phyloP scores from a whole-genome alignment of 1,140 invertebrate genomes.

The Trichomalopsis sarcophagae region DNA sequence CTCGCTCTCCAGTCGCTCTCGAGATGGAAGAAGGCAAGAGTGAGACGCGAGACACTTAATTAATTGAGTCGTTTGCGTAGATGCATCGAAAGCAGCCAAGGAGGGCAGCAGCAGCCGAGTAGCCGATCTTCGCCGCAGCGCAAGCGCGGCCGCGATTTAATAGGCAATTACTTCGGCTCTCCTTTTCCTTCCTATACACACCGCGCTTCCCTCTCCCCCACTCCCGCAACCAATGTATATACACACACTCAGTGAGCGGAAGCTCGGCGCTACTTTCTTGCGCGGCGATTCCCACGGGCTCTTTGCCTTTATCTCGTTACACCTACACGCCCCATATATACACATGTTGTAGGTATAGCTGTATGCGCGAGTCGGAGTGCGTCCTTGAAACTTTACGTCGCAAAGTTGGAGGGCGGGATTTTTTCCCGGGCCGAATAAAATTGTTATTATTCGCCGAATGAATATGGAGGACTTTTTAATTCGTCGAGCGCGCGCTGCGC shows the following conservation, averaged over 20 bases:
- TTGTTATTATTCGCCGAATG: slow-evolving; percentile 44
- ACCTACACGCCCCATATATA: not conserved
- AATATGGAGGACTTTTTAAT: slow-evolving; percentile 45
- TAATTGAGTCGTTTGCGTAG: slow-evolving; percentile 48
- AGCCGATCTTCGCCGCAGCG: slow-evolving; percentile 7
- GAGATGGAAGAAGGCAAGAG: not conserved
- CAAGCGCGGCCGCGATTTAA: slow-evolving; percentile 31
- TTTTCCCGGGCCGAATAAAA: slow-evolving; percentile 13
- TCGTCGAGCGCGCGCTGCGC: not conserved
- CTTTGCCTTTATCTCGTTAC: slow-evolving; percentile 14
- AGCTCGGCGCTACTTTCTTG: slow-evolving; percentile 20
- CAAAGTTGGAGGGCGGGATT: not conserved
- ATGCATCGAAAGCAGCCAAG: slow-evolving; percentile 38
- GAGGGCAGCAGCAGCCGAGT: not conserved
- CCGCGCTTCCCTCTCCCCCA: not conserved
- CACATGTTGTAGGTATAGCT: not conserved
- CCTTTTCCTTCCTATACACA: not conserved
- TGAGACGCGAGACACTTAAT: slow-evolving; percentile 22
- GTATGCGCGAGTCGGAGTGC: not conserved
- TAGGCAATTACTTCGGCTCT: slow-evolving; percentile 49
- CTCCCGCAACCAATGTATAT: not conserved
- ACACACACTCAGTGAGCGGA: not conserved
- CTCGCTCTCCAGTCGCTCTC: not conserved
- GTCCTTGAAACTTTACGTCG: slow-evolving; percentile 42
- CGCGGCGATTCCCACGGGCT: slow-evolving; percentile 45